A percentile compares a stretch with the other conserved stretches of the same genome.
Conservation (phyloP, 2,888 invertebrate genomes). For the Eristalis tenax region DNA sequence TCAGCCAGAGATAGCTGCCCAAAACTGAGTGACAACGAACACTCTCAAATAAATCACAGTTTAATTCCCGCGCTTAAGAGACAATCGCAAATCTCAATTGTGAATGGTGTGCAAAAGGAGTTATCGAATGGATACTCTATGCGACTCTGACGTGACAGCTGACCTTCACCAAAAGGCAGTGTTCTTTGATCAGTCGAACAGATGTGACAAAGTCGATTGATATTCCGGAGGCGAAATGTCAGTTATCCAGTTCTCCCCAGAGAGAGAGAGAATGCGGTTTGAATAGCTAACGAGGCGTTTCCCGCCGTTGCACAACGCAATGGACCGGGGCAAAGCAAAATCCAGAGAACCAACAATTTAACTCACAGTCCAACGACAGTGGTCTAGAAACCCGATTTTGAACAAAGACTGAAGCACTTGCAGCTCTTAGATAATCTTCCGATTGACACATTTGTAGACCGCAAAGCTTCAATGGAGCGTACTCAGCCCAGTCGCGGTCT, state of each 20-base stretch:
- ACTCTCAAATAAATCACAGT: background rate
- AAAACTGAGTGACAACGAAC: background rate
- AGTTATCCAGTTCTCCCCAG: no score
- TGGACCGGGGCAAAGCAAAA: no score
- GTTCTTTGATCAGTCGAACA: no score
- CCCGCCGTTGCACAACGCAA: background rate
- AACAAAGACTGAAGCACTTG: background rate
- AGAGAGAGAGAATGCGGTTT: no score
- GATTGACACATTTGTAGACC: constrained; percentile 4
- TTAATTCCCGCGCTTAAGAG: background rate
- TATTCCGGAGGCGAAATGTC: background rate
- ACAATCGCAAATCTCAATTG: background rate
- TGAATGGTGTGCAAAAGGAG: no score
- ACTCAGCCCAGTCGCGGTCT: background rate
- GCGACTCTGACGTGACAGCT: no score
- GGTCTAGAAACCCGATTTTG: constrained; percentile 6
- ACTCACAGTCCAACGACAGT: background rate
- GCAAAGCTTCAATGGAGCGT: background rate
- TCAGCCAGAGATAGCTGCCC: background rate
- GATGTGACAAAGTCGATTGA: background rate
- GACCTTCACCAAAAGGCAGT: no score
- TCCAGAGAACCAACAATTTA: background rate
- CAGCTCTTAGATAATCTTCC: background rate
- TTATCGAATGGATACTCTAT: no score
- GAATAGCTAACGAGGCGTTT: background rate